Percentiles rank a stretch among this genome's conserved stretches.
phyloP scores from a whole-genome alignment of 2,113 vertebrate genomes.

The Todiramphus chloris region DNA sequence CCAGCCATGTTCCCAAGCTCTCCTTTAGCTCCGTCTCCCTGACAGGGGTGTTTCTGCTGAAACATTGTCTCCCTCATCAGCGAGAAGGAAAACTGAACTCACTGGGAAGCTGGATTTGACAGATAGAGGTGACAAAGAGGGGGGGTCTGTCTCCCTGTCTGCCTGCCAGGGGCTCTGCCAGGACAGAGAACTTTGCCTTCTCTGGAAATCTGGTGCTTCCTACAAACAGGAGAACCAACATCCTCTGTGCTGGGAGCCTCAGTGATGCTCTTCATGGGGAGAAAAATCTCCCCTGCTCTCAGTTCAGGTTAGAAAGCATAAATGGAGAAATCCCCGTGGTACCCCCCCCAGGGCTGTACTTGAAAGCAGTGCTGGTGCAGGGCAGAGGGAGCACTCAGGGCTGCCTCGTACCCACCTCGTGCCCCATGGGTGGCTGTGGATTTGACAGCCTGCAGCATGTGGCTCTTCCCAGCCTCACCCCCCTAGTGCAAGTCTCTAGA shows the following conservation, averaged over 20 bases:
- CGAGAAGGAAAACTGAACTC: background rate
- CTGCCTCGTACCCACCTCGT: rapidly evolving
- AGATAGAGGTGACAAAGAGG: background rate
- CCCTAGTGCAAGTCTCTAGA: background rate
- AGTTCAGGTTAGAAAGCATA: background rate
- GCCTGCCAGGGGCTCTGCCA: background rate
- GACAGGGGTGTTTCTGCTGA: background rate
- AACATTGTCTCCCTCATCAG: background rate
- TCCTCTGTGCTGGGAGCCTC: background rate
- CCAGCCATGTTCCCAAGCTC: background rate
- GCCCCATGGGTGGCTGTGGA: background rate
- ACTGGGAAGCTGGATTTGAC: background rate
- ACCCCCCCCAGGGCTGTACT: background rate
- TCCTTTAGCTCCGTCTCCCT: background rate
- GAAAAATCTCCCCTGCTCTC: background rate
- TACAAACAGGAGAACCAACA: background rate
- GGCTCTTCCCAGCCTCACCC: background rate
- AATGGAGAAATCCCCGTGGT: background rate
- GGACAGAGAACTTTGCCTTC: background rate
- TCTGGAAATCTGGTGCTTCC: background rate
- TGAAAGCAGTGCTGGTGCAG: background rate
- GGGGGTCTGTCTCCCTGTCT: background rate
- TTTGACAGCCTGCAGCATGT: background rate
- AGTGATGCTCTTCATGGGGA: rapidly evolving
- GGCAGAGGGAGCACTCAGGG: background rate